Conservation (phyloP, 2,888 invertebrate species). For the Dioctria rufipes region DNA sequence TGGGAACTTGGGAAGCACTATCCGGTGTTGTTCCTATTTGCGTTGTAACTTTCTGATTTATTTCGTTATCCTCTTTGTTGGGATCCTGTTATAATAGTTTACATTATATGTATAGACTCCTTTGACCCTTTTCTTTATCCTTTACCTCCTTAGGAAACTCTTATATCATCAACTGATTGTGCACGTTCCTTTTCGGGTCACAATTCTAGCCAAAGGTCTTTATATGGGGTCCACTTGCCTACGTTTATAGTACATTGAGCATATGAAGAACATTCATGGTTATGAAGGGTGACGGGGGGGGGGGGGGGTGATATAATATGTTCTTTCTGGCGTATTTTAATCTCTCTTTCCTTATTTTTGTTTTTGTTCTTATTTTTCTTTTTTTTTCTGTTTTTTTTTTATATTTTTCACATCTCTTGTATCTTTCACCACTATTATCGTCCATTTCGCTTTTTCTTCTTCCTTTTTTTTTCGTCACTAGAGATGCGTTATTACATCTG, state of each 20-base stretch:
- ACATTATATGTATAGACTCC: conserved; percentile 11
- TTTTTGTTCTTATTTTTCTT: background rate
- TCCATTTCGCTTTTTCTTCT: background rate
- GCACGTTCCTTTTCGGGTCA: conserved; percentile 14
- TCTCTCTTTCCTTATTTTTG: background rate
- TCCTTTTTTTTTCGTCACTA: background rate
- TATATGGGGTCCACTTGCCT: background rate
- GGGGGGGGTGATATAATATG: background rate
- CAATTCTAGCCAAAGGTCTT: background rate
- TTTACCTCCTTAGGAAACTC: background rate
- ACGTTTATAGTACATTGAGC: background rate
- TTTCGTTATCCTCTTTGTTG: conserved; percentile 20
- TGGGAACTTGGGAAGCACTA: background rate
- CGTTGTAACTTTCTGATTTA: conserved; percentile 29
- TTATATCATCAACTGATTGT: conserved; percentile 17
- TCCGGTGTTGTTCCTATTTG: conserved; percentile 20
- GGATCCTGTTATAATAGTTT: conserved; percentile 24
- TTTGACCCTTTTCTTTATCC: background rate
- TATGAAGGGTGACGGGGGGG: no score
- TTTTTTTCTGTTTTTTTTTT: background rate
- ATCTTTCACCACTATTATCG: background rate
- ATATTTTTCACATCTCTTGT: background rate
- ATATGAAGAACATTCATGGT: background rate
- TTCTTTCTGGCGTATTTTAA: background rate
- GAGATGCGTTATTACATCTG: conserved; percentile 19